Base-by-base conservation (phyloP, 2,888 invertebrate genomes). In the Epirrhoe alternata region DNA sequence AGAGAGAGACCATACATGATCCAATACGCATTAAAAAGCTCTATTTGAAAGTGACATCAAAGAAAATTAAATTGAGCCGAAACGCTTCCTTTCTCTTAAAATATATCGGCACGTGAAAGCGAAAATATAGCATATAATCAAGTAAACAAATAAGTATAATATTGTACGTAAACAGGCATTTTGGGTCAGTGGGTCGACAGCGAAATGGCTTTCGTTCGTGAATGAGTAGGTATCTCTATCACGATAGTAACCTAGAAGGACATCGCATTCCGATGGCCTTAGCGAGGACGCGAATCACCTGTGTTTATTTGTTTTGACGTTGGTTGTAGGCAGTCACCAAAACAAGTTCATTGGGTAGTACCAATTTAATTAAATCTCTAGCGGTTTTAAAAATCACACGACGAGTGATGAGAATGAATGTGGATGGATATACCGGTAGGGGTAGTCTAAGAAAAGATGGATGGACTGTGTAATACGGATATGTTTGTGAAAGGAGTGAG, bases 121-220 rank as follows among this genome's bases (percentile, higher is more conserved):
- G 68, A 71, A 72, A 70, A 69, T 69, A 70, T 70, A 69, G 47
- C 61, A 71, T 59, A 63, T 72, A 70, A 71, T 68, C 64, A 75
- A 70, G 80, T 84, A 85, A 86, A 86, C 77, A 86, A 83, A 83
- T 64, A 68, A 57, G 63, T 74, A 77, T 78, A 80, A 82, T 78
- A 75, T 76, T 70, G 75, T 76, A 68, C 72, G 80, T 82, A 82
- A 86, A 80, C 81, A 77, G 61, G 5, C 68, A 66, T 74, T 82
- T 82, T 84, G 78, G 87, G 88, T 74, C 80, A 90, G 86, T 90
- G 76, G 88, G 87, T 42, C 90, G 78, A 63, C 73, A 69, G 84
- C 86, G 85, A 86, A 88, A 86, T 85, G 81, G 84, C 90, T 90
- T 90, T 87, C 86, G 77, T 85, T 79, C 78, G 80, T 79, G 82